phyloP scores from a whole-genome alignment of 2,888 invertebrate genomes.

The Omphaloscelis lunosa region DNA sequence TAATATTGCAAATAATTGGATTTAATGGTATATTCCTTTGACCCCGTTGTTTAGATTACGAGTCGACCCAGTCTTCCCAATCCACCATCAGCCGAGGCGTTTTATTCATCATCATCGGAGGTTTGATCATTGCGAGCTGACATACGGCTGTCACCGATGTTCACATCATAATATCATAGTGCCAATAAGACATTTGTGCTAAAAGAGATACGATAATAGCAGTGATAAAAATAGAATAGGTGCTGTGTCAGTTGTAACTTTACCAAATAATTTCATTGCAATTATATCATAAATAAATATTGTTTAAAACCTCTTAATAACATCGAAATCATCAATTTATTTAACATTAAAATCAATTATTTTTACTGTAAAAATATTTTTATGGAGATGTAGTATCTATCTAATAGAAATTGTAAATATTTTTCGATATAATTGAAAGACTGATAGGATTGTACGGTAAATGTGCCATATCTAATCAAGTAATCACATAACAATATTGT shows the following conservation, averaged over 20 bases:
- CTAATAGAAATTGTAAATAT: conserved; percentile 73
- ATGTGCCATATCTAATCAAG: conserved; percentile 86
- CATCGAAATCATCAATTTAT: conserved; percentile 65
- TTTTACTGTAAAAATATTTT: conserved; percentile 59
- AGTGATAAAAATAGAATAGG: conserved; percentile 65
- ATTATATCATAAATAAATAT: conserved; percentile 29
- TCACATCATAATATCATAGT: conserved; percentile 74
- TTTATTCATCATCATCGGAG: conserved; percentile 72
- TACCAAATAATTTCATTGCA: conserved; percentile 37
- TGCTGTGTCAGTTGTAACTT: conserved; percentile 49
- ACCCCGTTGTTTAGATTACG: conserved; percentile 80
- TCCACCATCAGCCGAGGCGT: conserved; percentile 70
- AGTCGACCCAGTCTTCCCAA: conserved; percentile 85
- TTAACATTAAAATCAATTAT: conserved; percentile 40
- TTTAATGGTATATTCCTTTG: conserved; percentile 29
- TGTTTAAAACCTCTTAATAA: conserved; percentile 56
- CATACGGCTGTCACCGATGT: conserved; percentile 63
- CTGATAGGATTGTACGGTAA: conserved; percentile 87
- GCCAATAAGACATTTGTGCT: conserved; percentile 80
- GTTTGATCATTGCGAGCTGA: conserved; percentile 82
- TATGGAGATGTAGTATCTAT: conserved; percentile 58
- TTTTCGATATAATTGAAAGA: conserved; percentile 82
- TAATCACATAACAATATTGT: conserved; percentile 57
- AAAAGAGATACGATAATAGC: conserved; percentile 70
- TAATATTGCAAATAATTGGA: not conserved